Evolutionary conservation across 2,113 vertebrate species (phyloP).

Genomic region (Mola mola): DNA sequence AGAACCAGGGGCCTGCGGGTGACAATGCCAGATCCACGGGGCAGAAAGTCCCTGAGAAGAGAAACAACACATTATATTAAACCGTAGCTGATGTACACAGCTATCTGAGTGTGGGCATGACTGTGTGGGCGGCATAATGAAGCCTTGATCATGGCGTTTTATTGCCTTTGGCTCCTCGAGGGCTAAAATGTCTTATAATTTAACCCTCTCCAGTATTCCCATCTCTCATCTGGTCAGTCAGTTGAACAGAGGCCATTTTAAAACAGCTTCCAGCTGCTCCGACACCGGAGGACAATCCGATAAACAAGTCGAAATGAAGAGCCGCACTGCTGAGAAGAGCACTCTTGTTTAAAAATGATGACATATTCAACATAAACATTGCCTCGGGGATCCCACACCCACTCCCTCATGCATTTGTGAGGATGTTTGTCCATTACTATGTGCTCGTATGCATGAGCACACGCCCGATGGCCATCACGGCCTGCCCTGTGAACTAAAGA

Average conservation of each 20-base stretch:
- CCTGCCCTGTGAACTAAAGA: no score
- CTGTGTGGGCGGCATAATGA: neutral
- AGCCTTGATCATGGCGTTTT: neutral
- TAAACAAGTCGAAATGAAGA: slow-evolving; percentile 31
- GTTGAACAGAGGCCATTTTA: slow-evolving; percentile 24
- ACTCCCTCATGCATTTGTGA: neutral
- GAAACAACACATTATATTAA: slow-evolving; percentile 24
- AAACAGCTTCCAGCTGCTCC: slow-evolving; percentile 4
- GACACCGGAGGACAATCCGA: slow-evolving; percentile 13
- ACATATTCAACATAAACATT: slow-evolving; percentile 20
- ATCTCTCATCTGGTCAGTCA: neutral
- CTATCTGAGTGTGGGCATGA: neutral
- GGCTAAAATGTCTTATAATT: slow-evolving; percentile 15
- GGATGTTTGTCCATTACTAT: slow-evolving; percentile 2
- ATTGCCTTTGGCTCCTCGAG: slow-evolving; percentile 2
- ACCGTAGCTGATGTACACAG: slow-evolving; percentile 6
- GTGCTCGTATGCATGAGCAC: no score
- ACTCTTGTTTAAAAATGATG: slow-evolving; percentile 41
- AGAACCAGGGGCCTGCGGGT: slow-evolving; percentile 83
- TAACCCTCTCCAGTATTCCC: neutral
- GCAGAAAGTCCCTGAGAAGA: slow-evolving; percentile 82
- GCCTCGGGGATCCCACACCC: no score
- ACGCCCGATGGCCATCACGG: no score
- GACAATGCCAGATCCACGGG: slow-evolving; percentile 84
- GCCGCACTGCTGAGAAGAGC: slow-evolving; percentile 17